phyloP scores from a whole-genome alignment of 30 jellyfish, hydroid and myxozoan species.

The Clytia hemisphaerica region DNA sequence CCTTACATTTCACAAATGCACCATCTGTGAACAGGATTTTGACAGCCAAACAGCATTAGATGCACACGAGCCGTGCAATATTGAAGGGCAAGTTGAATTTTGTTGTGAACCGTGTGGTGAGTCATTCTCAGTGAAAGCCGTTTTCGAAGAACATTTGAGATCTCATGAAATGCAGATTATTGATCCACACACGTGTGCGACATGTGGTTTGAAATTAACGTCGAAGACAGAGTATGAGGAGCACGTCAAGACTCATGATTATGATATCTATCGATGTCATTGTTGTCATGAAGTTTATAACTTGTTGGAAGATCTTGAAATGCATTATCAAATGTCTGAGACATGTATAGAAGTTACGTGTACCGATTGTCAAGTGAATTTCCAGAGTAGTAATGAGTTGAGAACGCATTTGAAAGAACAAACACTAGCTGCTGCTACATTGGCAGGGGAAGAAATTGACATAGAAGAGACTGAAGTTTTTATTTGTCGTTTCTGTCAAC shows the following conservation, averaged over 20 bases:
- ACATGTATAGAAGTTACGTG: constrained; percentile 24
- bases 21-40: no score
- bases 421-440: background rate
- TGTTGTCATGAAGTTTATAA: constrained; percentile 19
- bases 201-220: no score
- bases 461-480: no score
- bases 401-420: constrained; percentile 21
- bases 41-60: no score
- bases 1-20: no score
- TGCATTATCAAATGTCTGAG: constrained; percentile 44
- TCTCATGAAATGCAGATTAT: constrained; percentile 4
- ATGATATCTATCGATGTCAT: constrained; percentile 20
- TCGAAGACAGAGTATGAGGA: constrained; percentile 2
- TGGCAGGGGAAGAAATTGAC: background rate
- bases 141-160: no score
- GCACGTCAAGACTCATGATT: constrained; percentile 25
- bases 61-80: no score
- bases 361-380: constrained; percentile 25
- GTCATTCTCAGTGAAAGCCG: no score
- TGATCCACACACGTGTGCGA: no score
- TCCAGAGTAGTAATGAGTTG: constrained; percentile 4
- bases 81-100: no score
- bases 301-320: constrained; percentile 29
- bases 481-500: constrained; percentile 33
- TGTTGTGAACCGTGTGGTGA: no score